These are phyloP conservation scores for Barypeithes pellucidus DNA, from an alignment of 2,888 invertebrate genomes.

Conservation along the genomic window DNA sequence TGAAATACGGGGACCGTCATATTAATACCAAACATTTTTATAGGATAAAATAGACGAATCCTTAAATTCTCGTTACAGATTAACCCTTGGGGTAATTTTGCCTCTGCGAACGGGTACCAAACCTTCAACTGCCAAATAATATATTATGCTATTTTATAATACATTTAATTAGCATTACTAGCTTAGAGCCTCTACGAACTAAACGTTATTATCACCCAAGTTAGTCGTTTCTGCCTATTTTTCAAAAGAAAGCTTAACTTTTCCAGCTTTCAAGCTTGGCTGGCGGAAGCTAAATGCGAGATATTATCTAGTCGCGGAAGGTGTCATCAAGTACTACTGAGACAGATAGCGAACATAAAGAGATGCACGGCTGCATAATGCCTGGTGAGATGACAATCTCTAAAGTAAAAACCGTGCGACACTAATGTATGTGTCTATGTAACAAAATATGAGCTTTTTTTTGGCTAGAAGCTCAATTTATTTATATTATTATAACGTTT, in stretches of 20 bases:
- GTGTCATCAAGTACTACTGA: slow-evolving; percentile 63
- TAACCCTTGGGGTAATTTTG: too few relatives aligned
- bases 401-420: slow-evolving; percentile 50
- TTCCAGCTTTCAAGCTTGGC: slow-evolving; percentile 46
- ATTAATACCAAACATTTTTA: background rate
- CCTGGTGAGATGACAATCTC: slow-evolving; percentile 47
- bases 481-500: too few relatives aligned
- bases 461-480: background rate
- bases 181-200: too few relatives aligned
- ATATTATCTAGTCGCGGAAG: slow-evolving; percentile 62
- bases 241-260: background rate
- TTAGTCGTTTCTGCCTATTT: background rate
- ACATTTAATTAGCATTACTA: too few relatives aligned
- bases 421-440: slow-evolving; percentile 49
- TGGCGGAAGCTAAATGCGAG: slow-evolving; percentile 57
- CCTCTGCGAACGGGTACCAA: too few relatives aligned
- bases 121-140: too few relatives aligned
- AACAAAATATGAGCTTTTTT: slow-evolving; percentile 39
- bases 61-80: too few relatives aligned
- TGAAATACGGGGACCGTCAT: background rate
- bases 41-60: too few relatives aligned
- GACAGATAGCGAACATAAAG: slow-evolving; percentile 62
- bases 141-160: too few relatives aligned
- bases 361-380: slow-evolving; percentile 56
- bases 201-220: background rate